Percentiles rank a stretch among this genome's conserved stretches.
phyloP scores from a whole-genome alignment of 2,797 vertebrate species.

The Triplophysa yarkandensis region DNA sequence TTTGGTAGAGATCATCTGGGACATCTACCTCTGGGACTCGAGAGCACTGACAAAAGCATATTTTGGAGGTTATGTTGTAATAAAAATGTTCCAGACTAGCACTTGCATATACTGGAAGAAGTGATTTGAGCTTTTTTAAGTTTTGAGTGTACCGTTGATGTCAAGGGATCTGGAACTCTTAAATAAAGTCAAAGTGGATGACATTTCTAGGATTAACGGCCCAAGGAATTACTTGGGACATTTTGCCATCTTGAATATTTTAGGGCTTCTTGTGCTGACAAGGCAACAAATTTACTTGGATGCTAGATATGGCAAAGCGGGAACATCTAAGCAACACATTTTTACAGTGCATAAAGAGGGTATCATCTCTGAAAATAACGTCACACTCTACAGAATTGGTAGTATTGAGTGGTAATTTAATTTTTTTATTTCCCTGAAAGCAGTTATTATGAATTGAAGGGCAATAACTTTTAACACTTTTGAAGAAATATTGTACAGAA shows the following conservation, averaged over 20 bases:
- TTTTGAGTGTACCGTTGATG: background rate
- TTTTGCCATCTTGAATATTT: slow-evolving; percentile 53
- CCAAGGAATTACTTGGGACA: slow-evolving; percentile 52
- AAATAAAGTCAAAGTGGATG: slow-evolving; percentile 17
- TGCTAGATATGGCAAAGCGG: slow-evolving; percentile 17
- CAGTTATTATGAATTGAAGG: too few relatives aligned
- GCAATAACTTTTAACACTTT: too few relatives aligned
- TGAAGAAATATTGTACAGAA: too few relatives aligned
- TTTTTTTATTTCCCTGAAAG: too few relatives aligned
- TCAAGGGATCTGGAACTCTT: background rate
- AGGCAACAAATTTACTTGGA: slow-evolving; percentile 39
- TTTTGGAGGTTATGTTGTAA: background rate
- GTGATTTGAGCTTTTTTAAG: background rate
- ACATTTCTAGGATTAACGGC: slow-evolving; percentile 33
- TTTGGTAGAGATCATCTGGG: background rate
- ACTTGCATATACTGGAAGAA: background rate
- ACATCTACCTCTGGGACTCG: background rate
- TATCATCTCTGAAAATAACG: background rate
- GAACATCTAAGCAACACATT: slow-evolving; percentile 4
- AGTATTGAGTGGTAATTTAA: too few relatives aligned
- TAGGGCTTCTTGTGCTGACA: slow-evolving; percentile 40
- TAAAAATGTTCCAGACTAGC: background rate
- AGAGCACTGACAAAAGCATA: background rate
- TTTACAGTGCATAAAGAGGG: slow-evolving; percentile 1
- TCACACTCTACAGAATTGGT: too few relatives aligned